phyloP scores from a whole-genome alignment of 2,113 vertebrate genomes.

The Etia nguti region DNA sequence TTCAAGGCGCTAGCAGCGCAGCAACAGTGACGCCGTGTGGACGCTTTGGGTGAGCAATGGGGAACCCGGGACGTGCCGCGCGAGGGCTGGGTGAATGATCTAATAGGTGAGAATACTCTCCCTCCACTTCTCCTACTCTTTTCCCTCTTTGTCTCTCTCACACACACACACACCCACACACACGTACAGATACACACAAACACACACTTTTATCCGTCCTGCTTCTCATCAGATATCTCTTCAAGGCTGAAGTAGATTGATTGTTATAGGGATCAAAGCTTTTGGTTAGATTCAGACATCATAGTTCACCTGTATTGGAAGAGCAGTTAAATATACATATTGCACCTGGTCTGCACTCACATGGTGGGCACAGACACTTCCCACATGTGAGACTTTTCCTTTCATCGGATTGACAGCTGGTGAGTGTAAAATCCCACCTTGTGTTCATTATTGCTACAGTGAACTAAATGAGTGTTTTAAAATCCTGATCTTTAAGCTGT shows the following conservation, averaged over 20 bases:
- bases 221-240: background rate
- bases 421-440: background rate
- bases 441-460: background rate
- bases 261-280: slow-evolving; percentile 14
- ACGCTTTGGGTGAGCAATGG: slow-evolving; percentile 58
- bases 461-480: background rate
- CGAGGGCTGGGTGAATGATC: slow-evolving; percentile 67
- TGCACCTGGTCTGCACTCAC: background rate
- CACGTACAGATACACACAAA: background rate
- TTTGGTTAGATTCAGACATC: background rate
- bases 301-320: background rate
- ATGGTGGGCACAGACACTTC: background rate
- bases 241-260: slow-evolving; percentile 12
- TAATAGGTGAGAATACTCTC: slow-evolving; percentile 65
- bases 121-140: slow-evolving; percentile 3
- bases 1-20: slow-evolving; percentile 59
- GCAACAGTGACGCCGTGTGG: slow-evolving; percentile 78
- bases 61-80: slow-evolving; percentile 37
- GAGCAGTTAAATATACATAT: background rate
- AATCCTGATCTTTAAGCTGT: background rate
- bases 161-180: background rate
- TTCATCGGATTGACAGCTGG: background rate
- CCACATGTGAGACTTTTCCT: background rate
- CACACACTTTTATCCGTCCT: background rate
- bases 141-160: background rate